Base-by-base conservation (phyloP, 2,888 invertebrate genomes). In the Lasioglossum calceatum region DNA sequence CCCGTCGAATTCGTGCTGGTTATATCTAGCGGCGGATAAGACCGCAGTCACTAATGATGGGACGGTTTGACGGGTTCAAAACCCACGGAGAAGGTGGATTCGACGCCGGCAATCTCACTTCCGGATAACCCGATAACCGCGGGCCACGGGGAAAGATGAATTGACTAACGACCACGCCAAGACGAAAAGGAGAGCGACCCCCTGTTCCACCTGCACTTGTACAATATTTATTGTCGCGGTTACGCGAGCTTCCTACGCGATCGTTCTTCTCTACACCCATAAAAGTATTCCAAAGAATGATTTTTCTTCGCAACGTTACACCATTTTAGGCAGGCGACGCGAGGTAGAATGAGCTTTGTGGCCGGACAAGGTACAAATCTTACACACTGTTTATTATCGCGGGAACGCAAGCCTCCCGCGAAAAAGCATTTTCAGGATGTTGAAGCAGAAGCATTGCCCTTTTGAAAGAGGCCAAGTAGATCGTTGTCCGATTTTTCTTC, bases 1-100 rank as follows among this genome's bases (percentile, higher is more conserved):
- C 88, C 90, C 87, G 86, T 84, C 90, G 89, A 91, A 92, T 90
- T 91, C 87, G 86, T 88, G 85, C 81, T 76, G 83, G 86, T 88
- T 91, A 88, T 89, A 88, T 89, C 82, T 86, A 79, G 84, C 77
- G 77, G 85, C 82, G 84, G 88, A 88, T 88, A 89, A 90, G 89
- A 81, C 88, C 88, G 76, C 86, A 86, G 85, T 86, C 90, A 64
- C 87, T 91, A 88, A 90, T 85, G 88, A 89, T 77, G 82, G 84
- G 81, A 81, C 80, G 81, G 84, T 86, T 90, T 87, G 90, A 90
- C 84, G 82, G 77, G 74, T 82, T 78, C 76, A 73, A 89, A 82
- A 70, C 76, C 78, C 73, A 76, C 75, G 39, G 73, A 77, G 70
- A 77, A 89, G 86, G 77, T 71, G 80, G 67, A 82, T 85, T 79